These are phyloP conservation scores for Drosophila buzzatii DNA, from an alignment of 2,888 invertebrate species.

Conservation along the genomic window DNA sequence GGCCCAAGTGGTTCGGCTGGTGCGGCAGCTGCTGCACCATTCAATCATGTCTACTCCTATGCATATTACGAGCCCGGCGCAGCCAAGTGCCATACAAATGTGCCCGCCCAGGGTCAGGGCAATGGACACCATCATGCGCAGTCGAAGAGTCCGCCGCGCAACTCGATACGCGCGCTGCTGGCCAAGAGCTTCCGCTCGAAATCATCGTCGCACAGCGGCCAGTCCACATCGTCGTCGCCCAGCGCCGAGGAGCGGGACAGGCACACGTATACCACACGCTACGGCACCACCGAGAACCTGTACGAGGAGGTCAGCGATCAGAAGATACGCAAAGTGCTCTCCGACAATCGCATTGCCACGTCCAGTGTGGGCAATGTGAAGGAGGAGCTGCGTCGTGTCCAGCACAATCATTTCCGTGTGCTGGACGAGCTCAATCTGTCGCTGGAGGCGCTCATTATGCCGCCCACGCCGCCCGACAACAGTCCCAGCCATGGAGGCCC, in stretches of 20 bases:
- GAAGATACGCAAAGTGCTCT: conserved; percentile 84
- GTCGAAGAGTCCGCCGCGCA: conserved; percentile 84
- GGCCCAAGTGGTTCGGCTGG: conserved; percentile 27
- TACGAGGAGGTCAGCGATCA: conserved; percentile 85
- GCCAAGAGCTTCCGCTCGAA: conserved; percentile 84
- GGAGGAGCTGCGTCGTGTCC: conserved; percentile 93
- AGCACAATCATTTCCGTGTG: conserved; percentile 93
- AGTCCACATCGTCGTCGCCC: conserved; percentile 81
- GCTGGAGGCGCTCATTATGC: conserved; percentile 95
- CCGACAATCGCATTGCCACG: conserved; percentile 87
- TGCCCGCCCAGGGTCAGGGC: conserved; percentile 85
- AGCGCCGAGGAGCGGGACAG: conserved; percentile 82
- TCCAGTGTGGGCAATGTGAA: conserved; percentile 91
- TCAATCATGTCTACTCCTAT: conserved; percentile 90
- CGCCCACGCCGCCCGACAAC: conserved; percentile 86
- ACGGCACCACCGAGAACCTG: conserved; percentile 91
- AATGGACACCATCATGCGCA: conserved; percentile 65
- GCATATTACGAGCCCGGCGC: conserved; percentile 92
- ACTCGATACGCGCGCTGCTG: conserved; percentile 84
- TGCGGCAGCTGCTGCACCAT: conserved; percentile 62
- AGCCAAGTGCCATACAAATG: conserved; percentile 88
- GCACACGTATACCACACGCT: conserved; percentile 91
- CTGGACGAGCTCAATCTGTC: conserved; percentile 94
- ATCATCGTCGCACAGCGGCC: conserved; percentile 76
- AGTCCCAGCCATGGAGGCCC: conserved; percentile 85